phyloP scores from a whole-genome alignment of 1,140 invertebrate species.

The Caenorhabditis brenneri region DNA sequence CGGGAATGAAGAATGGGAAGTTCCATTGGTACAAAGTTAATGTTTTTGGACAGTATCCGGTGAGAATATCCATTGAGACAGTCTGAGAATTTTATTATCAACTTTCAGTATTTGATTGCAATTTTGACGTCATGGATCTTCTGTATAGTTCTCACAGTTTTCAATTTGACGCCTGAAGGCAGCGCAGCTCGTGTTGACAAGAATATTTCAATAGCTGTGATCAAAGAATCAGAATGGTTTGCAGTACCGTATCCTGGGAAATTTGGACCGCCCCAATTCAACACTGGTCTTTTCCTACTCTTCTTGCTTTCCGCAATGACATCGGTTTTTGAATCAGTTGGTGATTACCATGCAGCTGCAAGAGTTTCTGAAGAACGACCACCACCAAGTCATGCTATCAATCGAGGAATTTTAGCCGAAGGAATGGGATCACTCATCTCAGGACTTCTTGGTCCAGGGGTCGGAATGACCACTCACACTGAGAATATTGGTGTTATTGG shows the following conservation, averaged over 20 bases:
- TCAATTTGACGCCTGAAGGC: slow-evolving; percentile 57
- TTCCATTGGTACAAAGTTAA: slow-evolving; percentile 59
- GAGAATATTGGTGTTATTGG: slow-evolving; percentile 70
- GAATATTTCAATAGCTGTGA: slow-evolving; percentile 59
- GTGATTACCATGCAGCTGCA: slow-evolving; percentile 72
- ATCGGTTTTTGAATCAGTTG: slow-evolving; percentile 72
- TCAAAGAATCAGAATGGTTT: slow-evolving; percentile 61
- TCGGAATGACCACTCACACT: slow-evolving; percentile 64
- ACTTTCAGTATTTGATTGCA: slow-evolving; percentile 67
- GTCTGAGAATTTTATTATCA: background rate
- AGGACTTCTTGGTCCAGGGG: slow-evolving; percentile 61
- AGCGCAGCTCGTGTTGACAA: slow-evolving; percentile 67
- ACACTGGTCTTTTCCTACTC: slow-evolving; percentile 69
- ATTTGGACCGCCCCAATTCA: slow-evolving; percentile 71
- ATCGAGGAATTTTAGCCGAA: slow-evolving; percentile 69
- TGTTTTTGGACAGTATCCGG: slow-evolving; percentile 70
- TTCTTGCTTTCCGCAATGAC: slow-evolving; percentile 71
- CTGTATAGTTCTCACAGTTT: slow-evolving; percentile 65
- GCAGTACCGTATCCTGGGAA: slow-evolving; percentile 70
- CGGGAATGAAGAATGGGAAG: slow-evolving; percentile 61
- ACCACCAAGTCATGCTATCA: slow-evolving; percentile 72
- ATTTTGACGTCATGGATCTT: slow-evolving; percentile 66
- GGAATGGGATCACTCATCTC: slow-evolving; percentile 63
- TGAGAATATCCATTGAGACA: slow-evolving; percentile 37
- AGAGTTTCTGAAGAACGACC: slow-evolving; percentile 67